These are phyloP conservation scores for Temnothorax ravouxi DNA, from an alignment of 2,888 invertebrate genomes.

Conservation along the genomic window DNA sequence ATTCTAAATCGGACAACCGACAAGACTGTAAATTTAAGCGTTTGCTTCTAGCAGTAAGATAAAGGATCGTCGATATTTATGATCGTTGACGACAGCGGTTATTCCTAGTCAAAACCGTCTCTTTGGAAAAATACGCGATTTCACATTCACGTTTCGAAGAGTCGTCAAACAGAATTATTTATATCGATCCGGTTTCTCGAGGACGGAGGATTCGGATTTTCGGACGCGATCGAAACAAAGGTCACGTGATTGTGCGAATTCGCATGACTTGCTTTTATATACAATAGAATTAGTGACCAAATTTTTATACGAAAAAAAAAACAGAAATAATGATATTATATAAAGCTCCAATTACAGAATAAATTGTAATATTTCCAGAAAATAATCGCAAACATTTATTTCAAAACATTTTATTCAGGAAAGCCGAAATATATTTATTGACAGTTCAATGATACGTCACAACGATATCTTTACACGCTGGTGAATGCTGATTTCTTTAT, in stretches of 20 bases:
- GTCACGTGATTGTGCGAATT: not conserved
- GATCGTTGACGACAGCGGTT: constrained; percentile 28
- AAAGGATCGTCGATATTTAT: not conserved
- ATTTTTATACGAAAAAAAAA: constrained; percentile 8
- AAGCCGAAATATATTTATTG: not conserved
- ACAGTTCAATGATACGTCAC: not conserved
- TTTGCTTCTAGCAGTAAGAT: constrained; percentile 2
- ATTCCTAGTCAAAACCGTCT: constrained; percentile 41
- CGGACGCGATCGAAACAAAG: not conserved
- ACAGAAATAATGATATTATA: not conserved
- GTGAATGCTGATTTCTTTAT: not conserved
- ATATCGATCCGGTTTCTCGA: constrained; percentile 16
- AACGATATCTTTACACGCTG: not conserved
- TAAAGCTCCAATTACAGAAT: not conserved
- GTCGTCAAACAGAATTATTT: constrained; percentile 5
- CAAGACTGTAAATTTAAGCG: constrained; percentile 52
- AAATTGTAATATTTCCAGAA: constrained; percentile 7
- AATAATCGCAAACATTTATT: not conserved
- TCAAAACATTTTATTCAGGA: not conserved
- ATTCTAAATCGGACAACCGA: not conserved
- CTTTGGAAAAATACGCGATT: not conserved
- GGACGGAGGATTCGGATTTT: not conserved
- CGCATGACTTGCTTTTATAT: not conserved
- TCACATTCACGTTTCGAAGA: not conserved
- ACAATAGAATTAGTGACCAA: not conserved